Percentiles rank a stretch among this genome's conserved stretches.
Conservation (phyloP, 1,140 invertebrate genomes). For the Drosophila sturtevanti region DNA sequence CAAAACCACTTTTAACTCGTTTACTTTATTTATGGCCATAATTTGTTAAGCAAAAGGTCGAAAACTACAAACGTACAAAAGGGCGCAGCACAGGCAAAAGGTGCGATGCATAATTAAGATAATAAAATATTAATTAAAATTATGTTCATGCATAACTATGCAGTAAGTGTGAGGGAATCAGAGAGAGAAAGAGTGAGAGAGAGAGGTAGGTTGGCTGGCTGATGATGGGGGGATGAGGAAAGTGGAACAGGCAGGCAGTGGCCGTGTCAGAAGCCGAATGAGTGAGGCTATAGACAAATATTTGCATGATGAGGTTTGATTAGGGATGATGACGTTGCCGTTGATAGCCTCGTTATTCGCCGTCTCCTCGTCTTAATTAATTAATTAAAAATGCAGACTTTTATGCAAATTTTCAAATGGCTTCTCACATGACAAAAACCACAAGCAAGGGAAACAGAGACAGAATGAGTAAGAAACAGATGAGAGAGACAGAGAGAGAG, state of each 20-base stretch:
- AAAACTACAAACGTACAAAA: constrained; percentile 68
- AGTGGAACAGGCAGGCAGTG: too few relatives aligned
- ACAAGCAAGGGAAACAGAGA: neutral
- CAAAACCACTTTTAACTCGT: constrained; percentile 84
- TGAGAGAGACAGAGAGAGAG: neutral
- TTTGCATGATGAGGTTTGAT: constrained; percentile 69
- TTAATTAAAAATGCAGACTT: constrained; percentile 79
- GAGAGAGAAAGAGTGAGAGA: constrained; percentile 17
- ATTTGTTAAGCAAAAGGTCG: constrained; percentile 80
- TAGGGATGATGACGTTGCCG: constrained; percentile 55
- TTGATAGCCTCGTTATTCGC: constrained; percentile 77
- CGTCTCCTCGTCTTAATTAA: constrained; percentile 73
- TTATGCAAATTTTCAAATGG: constrained; percentile 70
- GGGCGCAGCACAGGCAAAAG: constrained; percentile 63
- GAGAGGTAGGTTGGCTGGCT: constrained; percentile 17
- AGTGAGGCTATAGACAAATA: constrained; percentile 53
- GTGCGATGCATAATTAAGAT: constrained; percentile 82
- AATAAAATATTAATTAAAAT: constrained; percentile 82
- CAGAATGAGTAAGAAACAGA: too few relatives aligned
- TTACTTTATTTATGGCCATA: constrained; percentile 81
- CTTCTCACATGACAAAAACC: constrained; percentile 41
- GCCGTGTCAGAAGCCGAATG: too few relatives aligned
- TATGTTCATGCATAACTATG: constrained; percentile 80
- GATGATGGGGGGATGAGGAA: neutral
- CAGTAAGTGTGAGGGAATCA: constrained; percentile 12